A percentile compares a stretch with the other conserved stretches of the same genome.
These are phyloP conservation scores for Acanthurus tractus DNA, from an alignment of 2,797 vertebrate species.

Conservation along the genomic window DNA sequence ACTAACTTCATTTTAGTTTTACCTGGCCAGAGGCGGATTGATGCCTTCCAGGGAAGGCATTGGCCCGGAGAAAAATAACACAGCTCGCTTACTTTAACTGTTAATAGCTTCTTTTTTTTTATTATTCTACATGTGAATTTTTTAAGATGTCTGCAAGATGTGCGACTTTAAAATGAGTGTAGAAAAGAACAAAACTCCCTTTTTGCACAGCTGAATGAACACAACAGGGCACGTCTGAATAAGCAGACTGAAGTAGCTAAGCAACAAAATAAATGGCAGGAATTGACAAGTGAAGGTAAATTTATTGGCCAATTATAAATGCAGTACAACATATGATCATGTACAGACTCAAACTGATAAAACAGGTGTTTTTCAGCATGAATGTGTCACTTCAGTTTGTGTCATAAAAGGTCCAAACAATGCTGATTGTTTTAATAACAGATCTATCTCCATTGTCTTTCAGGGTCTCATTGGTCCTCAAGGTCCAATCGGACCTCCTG, in stretches of 20 bases:
- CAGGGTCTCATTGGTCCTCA: conserved; percentile 97
- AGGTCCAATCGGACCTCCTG: conserved; percentile 97
- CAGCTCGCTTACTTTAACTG: conserved; percentile 29
- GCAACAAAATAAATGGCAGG: conserved; percentile 4
- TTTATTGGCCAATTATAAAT: conserved; percentile 1
- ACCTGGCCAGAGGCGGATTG: conserved; percentile 46
- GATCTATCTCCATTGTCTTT: conserved; percentile 71
- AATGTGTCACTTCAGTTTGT: too few species aligned
- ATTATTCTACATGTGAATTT: conserved; percentile 25
- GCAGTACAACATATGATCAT: not conserved
- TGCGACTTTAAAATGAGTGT: conserved; percentile 22
- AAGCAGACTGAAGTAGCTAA: conserved; percentile 16
- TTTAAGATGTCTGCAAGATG: conserved; percentile 18
- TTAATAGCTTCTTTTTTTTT: conserved; percentile 25
- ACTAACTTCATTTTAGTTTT: conserved; percentile 48
- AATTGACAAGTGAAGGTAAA: not conserved
- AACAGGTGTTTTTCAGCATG: too few species aligned
- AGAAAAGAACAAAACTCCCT: conserved; percentile 16
- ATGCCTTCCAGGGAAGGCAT: conserved; percentile 44
- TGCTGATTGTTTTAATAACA: conserved; percentile 8
- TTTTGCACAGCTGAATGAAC: conserved; percentile 23
- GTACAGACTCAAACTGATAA: too few species aligned
- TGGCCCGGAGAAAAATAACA: conserved; percentile 37
- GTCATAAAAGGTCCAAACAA: not conserved
- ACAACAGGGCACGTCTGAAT: conserved; percentile 16